These are phyloP conservation scores for Microctonus hyperodae DNA, from an alignment of 2,888 invertebrate genomes.

Conservation along the genomic window DNA sequence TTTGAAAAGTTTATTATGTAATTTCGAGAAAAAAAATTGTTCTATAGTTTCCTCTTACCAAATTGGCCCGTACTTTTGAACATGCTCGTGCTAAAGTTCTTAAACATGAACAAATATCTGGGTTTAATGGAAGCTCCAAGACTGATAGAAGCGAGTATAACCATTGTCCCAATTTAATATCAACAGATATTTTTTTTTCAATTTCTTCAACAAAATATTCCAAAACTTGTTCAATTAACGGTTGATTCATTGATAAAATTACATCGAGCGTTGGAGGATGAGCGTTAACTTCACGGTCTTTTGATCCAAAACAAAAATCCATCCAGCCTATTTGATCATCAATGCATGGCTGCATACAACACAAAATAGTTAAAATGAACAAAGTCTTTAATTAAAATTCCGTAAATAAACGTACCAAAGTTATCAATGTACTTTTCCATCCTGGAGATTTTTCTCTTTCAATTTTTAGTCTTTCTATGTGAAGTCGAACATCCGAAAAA, in stretches of 20 bases:
- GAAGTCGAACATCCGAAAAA: constrained; percentile 71
- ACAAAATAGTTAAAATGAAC: constrained; percentile 10
- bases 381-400: not conserved
- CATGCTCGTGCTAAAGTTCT: constrained; percentile 72
- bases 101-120: constrained; percentile 72
- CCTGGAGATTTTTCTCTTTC: constrained; percentile 40
- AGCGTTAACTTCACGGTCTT: constrained; percentile 24
- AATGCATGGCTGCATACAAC: constrained; percentile 60
- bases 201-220: constrained; percentile 66
- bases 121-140: constrained; percentile 72
- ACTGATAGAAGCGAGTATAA: constrained; percentile 73
- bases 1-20: not conserved
- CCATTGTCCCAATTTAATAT: constrained; percentile 71
- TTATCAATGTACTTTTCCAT: constrained; percentile 32
- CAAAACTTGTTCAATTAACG: constrained; percentile 62
- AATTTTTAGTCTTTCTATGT: constrained; percentile 59
- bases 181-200: constrained; percentile 61
- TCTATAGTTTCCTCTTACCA: constrained; percentile 50
- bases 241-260: constrained; percentile 64
- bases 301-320: constrained; percentile 60
- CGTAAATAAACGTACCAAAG: constrained; percentile 33
- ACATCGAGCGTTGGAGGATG: constrained; percentile 51
- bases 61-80: constrained; percentile 64
- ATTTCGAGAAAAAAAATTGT: constrained; percentile 20
- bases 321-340: constrained; percentile 64